Evolutionary conservation across 1,140 invertebrate genomes (phyloP), one percentile per base, ranked within the genome.

Genomic region (Drosophila kanapiae): DNA sequence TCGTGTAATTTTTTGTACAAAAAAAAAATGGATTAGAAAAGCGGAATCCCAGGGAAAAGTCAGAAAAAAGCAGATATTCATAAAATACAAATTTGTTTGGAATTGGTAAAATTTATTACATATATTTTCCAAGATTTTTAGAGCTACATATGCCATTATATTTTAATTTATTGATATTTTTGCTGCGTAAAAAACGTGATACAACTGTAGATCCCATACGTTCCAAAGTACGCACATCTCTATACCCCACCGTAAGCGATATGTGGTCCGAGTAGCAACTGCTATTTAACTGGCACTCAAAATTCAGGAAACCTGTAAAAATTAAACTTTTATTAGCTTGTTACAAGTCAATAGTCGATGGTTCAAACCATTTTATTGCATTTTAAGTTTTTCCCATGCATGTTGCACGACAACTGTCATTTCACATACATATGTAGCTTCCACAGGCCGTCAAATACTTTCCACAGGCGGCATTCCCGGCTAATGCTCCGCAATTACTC

Each of bases 371-470:
- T 47, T 27, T 29, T 56, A 56, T 38, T 6, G 35, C 11, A 31
- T 18, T 33, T 61, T 31, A n/a, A 54, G 6, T 16, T 56, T 64
- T 54, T 70, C 38, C 37, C 43, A 62, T 67, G 64, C 43, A 63
- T 64, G 43, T 49, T 63, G 35, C 58, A 63, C 43, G 58, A 7
- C 59, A 68, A 33, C 45, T 40, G 35, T 10, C 18, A 16, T 13
- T 64, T 23, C 27, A 16, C 64, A 37, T 67, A 23, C 3, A 3
- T 23, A 23, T 23, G 23, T 23, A 68, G 43, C 64, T 35, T 43
- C 29, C 61, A 53, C 58, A 38, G 38, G 1, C 18, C 18, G 10
- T 31, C 47, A 27, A 18, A 53, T 51, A 67, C 47, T 69, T 67
- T 69, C 38, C 48, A 37, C 47, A 70, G 4, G 40, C 49, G 6